Base-by-base conservation (phyloP, 2,888 invertebrate species). In the Drosophila robusta region DNA sequence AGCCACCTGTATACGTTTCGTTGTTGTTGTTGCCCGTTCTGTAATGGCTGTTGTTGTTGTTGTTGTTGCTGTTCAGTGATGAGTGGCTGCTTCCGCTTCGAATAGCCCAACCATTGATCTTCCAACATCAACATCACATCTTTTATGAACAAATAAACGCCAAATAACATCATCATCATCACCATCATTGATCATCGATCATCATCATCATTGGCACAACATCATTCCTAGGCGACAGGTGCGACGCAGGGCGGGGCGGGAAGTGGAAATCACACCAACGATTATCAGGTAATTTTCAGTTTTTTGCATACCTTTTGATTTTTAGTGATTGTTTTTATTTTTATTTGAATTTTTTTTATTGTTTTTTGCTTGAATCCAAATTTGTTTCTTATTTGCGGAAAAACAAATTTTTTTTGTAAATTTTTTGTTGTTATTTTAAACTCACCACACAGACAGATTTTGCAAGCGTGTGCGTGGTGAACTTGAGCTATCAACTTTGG, bases 191-290 rank as follows among this genome's bases (percentile, higher is more conserved):
- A 61, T 32, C 78, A 63, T 57, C 61, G 58, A 58, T 58, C 51
- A 77, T 74, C 72, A 67, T 71, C 79, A 83, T 69, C 66, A 63
- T 73, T 64, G 62, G 63, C 69, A 70, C 63, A 62, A 62, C 76
- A 69, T 78, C 80, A 73, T 58, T 83, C 76, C 82, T 70, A 80
- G 71, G 70, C 68, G 81, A 65, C 65, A 74, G 41, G 72, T 75
- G 76, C 70, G 77, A 64, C 68, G 75, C 52, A 76, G 76, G 76
- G 75, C 70, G 74, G 85, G 85, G 66, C 83, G 88, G 88, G 89
- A 87, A 88, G 78, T 81, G 88, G 75, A 86, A 87, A 88, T 85
- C 87, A 87, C 87, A 87, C 85, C 88, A 87, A 86, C 87, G 84
- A 86, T 87, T 84, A 87, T 87, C 80, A 87, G 82, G 76, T 75